These are phyloP conservation scores for Pseudomyrmex dendroicus DNA, from an alignment of 1,140 invertebrate genomes.

Conservation along the genomic window DNA sequence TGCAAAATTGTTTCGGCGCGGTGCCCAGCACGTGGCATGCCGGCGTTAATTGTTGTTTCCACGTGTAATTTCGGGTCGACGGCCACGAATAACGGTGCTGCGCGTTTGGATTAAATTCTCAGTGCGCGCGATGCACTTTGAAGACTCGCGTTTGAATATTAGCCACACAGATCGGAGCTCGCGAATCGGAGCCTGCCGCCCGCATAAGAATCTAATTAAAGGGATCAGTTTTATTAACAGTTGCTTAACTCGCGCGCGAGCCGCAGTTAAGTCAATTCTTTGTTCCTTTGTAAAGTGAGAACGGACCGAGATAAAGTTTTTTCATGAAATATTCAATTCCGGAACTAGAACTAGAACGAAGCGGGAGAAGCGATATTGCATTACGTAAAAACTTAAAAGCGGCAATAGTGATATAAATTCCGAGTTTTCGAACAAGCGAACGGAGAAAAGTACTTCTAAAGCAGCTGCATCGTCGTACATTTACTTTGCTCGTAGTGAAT, in stretches of 20 bases:
- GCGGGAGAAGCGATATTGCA: not conserved
- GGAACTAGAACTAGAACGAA: not conserved
- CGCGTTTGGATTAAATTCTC: conserved; percentile 46
- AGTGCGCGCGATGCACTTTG: conserved; percentile 20
- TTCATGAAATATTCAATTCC: conserved; percentile 39
- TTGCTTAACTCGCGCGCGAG: not conserved
- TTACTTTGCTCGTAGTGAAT: conserved; percentile 67
- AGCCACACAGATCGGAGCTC: not conserved
- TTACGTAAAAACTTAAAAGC: conserved; percentile 11
- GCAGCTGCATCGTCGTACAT: conserved; percentile 16
- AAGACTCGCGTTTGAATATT: not conserved
- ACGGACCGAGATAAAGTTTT: not conserved
- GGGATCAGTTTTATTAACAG: not conserved
- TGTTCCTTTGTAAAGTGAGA: not conserved
- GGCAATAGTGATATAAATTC: conserved; percentile 9
- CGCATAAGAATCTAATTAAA: not conserved
- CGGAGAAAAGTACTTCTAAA: conserved; percentile 26
- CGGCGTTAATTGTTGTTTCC: conserved; percentile 59
- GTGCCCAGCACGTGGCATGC: conserved; percentile 40
- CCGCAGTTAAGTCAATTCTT: too few relatives aligned
- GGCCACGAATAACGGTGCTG: conserved; percentile 42
- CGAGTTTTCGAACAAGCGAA: not conserved
- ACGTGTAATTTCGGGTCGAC: conserved; percentile 61
- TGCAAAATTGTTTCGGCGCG: conserved; percentile 46
- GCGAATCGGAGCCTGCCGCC: not conserved